Conservation (phyloP, 2,797 vertebrate genomes). For the Gadopsis marmoratus region DNA sequence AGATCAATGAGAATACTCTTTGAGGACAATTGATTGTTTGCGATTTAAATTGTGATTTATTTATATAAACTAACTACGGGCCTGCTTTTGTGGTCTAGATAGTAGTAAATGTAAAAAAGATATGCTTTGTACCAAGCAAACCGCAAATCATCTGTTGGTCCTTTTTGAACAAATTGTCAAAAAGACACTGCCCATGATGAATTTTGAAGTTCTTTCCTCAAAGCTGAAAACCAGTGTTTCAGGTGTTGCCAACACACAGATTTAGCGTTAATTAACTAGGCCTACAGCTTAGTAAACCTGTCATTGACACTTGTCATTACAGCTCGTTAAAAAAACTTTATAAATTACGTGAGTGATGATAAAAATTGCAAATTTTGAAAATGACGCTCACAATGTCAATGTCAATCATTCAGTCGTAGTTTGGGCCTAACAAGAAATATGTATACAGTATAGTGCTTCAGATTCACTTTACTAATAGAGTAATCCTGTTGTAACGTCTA, state of each 20-base stretch:
- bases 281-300: neutral
- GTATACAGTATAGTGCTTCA: no score
- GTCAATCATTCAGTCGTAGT: neutral
- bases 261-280: neutral
- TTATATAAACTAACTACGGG: no score
- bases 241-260: neutral
- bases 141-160: neutral
- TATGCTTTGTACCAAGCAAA: neutral
- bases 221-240: neutral
- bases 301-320: neutral
- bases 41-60: neutral
- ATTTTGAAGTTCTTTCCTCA: neutral
- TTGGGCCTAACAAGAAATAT: neutral
- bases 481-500: no score
- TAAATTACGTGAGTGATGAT: constrained; percentile 2
- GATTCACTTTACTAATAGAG: no score
- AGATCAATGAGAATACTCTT: neutral
- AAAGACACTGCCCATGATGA: neutral
- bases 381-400: neutral
- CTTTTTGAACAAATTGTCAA: neutral
- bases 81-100: neutral
- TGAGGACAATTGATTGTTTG: neutral
- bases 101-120: neutral
- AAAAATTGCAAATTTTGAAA: neutral
- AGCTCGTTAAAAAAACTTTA: neutral